A percentile compares a stretch with the other conserved stretches of the same genome.
These are phyloP conservation scores for Pampusana beccarii DNA, from an alignment of 2,113 vertebrate genomes.

Conservation along the genomic window DNA sequence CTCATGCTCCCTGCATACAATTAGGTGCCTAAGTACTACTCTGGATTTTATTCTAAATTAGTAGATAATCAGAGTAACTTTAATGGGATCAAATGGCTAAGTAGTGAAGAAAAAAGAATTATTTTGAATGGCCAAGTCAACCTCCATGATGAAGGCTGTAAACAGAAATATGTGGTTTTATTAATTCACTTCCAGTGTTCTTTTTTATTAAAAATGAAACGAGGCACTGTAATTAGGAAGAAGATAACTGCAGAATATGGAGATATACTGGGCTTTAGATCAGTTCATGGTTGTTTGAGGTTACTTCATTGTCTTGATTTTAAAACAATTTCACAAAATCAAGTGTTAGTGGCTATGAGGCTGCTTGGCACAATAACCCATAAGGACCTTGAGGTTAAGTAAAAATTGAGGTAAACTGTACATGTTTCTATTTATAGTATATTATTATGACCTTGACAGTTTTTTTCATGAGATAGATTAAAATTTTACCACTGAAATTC, in stretches of 20 bases:
- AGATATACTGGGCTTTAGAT: not conserved
- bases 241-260: not conserved
- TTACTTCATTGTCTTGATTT: not conserved
- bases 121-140: not conserved
- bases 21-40: not conserved
- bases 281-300: not conserved
- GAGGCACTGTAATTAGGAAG: not conserved
- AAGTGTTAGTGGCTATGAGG: not conserved
- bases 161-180: not conserved
- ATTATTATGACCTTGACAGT: not conserved
- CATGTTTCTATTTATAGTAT: not conserved
- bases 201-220: not conserved
- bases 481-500: constrained; percentile 33
- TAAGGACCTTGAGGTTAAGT: constrained; percentile 18
- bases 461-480: constrained; percentile 18
- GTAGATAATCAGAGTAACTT: not conserved
- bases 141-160: not conserved
- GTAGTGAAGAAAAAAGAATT: not conserved
- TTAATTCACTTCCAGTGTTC: not conserved
- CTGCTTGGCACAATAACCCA: not conserved
- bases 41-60: not conserved
- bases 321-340: not conserved
- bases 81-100: not conserved
- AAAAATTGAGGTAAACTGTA: not conserved
- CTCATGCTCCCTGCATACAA: not conserved